Conservation (phyloP, 1,140 invertebrate species). For the Streblospio benedicti region DNA sequence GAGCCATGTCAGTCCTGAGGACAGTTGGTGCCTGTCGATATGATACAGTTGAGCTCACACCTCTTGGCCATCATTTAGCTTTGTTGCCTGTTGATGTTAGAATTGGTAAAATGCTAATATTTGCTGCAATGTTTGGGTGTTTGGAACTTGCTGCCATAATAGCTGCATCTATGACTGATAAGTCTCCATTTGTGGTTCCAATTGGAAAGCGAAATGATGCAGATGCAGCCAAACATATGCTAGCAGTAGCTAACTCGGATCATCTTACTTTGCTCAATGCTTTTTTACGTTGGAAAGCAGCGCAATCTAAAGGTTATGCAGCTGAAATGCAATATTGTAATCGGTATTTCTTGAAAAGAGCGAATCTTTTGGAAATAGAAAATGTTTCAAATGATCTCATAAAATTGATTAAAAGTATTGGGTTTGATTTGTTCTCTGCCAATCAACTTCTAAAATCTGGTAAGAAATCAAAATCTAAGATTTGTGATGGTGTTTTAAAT, state of each 20-base stretch:
- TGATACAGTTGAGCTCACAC: constrained; percentile 55
- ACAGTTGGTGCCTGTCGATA: constrained; percentile 24
- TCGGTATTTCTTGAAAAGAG: constrained; percentile 34
- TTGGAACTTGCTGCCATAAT: constrained; percentile 40
- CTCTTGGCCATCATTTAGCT: constrained; percentile 75
- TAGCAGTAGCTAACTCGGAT: constrained; percentile 33
- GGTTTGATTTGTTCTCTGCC: constrained; percentile 23
- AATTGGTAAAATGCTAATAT: constrained; percentile 90
- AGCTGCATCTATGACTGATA: constrained; percentile 40
- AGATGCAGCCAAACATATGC: constrained; percentile 26
- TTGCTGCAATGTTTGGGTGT: constrained; percentile 39
- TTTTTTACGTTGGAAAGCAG: constrained; percentile 32
- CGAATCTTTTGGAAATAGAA: constrained; percentile 39
- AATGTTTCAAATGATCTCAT: constrained; percentile 38
- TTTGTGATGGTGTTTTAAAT: constrained; percentile 22
- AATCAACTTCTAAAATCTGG: background rate
- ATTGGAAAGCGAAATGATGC: constrained; percentile 34
- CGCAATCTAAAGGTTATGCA: constrained; percentile 22
- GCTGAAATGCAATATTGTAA: constrained; percentile 32
- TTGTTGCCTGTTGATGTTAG: constrained; percentile 85
- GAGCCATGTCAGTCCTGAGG: constrained; percentile 34
- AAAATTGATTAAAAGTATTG: constrained; percentile 32
- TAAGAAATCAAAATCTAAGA: background rate
- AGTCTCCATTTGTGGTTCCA: constrained; percentile 40
- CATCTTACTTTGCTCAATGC: constrained; percentile 39